phyloP scores from a whole-genome alignment of 2,888 invertebrate genomes.

The Papilio elwesi region DNA sequence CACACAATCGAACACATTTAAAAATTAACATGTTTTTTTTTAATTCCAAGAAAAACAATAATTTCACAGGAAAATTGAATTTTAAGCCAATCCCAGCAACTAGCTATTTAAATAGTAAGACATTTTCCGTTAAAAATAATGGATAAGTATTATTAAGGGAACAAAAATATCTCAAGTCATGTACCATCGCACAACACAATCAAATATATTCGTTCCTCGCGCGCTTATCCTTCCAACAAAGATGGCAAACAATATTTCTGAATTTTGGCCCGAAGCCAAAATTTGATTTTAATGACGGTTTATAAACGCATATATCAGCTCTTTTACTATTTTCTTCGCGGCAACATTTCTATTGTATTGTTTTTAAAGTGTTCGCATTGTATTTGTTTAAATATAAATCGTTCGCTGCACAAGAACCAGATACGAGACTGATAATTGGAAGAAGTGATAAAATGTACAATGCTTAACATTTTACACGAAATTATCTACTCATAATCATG shows the following conservation, averaged over 20 bases:
- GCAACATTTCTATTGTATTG: conserved; percentile 47
- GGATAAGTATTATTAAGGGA: not conserved
- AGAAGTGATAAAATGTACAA: conserved; percentile 24
- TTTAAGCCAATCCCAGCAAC: not conserved
- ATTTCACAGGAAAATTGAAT: too few relatives aligned
- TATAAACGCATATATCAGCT: conserved; percentile 73
- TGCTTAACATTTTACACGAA: conserved; percentile 17
- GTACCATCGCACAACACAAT: conserved; percentile 53
- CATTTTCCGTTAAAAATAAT: not conserved
- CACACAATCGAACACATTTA: not conserved
- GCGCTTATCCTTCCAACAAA: conserved; percentile 67
- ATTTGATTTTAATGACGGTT: conserved; percentile 82
- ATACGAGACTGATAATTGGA: conserved; percentile 22
- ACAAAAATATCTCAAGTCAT: conserved; percentile 19
- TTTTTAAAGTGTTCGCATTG: conserved; percentile 43
- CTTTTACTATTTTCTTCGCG: conserved; percentile 58
- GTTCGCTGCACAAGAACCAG: conserved; percentile 9
- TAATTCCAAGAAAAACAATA: too few relatives aligned
- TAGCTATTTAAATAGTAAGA: too few relatives aligned
- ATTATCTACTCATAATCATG: conserved; percentile 19
- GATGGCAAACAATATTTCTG: conserved; percentile 76
- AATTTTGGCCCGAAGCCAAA: conserved; percentile 74
- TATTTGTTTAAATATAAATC: conserved; percentile 33
- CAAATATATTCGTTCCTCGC: conserved; percentile 56
- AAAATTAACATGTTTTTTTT: too few relatives aligned